These are phyloP conservation scores for Diachasmimorpha longicaudata DNA, from an alignment of 1,140 invertebrate genomes.

Conservation along the genomic window DNA sequence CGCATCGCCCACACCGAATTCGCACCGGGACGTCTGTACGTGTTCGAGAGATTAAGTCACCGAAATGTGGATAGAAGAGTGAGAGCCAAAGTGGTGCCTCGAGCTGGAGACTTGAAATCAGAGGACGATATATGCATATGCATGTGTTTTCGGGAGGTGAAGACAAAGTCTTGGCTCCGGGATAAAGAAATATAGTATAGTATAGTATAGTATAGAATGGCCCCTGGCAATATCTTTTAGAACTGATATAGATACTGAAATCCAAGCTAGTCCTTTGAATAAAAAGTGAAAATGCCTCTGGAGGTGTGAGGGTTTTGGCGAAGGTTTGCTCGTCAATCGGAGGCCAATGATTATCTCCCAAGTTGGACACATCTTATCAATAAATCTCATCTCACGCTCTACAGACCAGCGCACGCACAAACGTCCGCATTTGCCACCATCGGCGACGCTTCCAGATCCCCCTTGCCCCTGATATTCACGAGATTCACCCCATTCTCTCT, in stretches of 20 bases:
- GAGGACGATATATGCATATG: background rate
- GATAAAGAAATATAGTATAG: background rate
- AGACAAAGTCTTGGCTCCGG: background rate
- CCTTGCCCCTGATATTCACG: background rate
- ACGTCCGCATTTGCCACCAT: conserved; percentile 37
- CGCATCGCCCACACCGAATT: conserved; percentile 54
- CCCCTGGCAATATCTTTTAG: too few species aligned
- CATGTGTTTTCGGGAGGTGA: background rate
- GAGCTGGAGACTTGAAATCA: conserved; percentile 21
- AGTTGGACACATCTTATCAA: conserved; percentile 51
- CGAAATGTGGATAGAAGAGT: background rate
- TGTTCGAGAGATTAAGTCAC: conserved; percentile 30
- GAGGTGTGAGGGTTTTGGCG: conserved; percentile 13
- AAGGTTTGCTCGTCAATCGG: background rate
- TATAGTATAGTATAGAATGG: too few species aligned
- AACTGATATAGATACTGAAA: too few species aligned
- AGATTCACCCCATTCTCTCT: background rate
- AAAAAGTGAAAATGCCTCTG: background rate
- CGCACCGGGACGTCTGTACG: conserved; percentile 36
- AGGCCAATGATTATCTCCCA: conserved; percentile 50
- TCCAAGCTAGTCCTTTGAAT: too few species aligned
- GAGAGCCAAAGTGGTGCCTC: conserved; percentile 41
- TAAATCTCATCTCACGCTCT: conserved; percentile 47
- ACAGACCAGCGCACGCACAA: conserved; percentile 46
- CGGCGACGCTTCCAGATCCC: conserved; percentile 22